Evolutionary conservation across 1,140 invertebrate species (phyloP).

Genomic region (Bombus consobrinus): DNA sequence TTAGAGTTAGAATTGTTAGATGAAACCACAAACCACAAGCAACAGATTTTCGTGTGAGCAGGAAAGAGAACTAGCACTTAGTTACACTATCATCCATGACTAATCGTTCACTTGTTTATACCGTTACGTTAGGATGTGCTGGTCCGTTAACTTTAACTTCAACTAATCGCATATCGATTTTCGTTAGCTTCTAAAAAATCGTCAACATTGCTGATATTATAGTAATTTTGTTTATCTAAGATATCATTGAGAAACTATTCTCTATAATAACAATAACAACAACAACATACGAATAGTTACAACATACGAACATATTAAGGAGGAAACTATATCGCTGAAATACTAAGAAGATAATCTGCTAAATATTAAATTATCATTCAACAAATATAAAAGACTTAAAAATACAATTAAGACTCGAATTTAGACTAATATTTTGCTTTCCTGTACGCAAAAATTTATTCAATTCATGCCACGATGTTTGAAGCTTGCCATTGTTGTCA

Average conservation of each 20-base stretch:
- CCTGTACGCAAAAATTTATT: too few relatives aligned
- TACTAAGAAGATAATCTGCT: neutral
- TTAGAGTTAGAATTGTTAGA: neutral
- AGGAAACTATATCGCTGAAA: neutral
- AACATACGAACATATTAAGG: too few relatives aligned
- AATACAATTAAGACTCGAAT: too few relatives aligned
- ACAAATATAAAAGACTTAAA: neutral
- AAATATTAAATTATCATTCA: neutral
- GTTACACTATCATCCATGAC: constrained; percentile 54
- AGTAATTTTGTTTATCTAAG: neutral
- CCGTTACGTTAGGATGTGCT: constrained; percentile 4
- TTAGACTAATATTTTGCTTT: too few relatives aligned
- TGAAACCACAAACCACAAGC: neutral
- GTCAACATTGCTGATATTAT: neutral
- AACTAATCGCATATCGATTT: neutral
- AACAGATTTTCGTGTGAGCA: constrained; percentile 10
- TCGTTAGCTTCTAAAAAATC: neutral
- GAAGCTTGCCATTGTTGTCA: neutral
- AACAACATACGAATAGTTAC: too few relatives aligned
- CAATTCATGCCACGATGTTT: too few relatives aligned
- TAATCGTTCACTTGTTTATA: constrained; percentile 60
- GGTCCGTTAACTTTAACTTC: neutral
- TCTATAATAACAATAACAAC: neutral
- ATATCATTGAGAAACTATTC: neutral
- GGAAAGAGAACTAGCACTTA: constrained; percentile 44